Evolutionary conservation across 2,797 vertebrate species (phyloP), one percentile per base, ranked within the genome.

Genomic region (Cottoperca gobio): DNA sequence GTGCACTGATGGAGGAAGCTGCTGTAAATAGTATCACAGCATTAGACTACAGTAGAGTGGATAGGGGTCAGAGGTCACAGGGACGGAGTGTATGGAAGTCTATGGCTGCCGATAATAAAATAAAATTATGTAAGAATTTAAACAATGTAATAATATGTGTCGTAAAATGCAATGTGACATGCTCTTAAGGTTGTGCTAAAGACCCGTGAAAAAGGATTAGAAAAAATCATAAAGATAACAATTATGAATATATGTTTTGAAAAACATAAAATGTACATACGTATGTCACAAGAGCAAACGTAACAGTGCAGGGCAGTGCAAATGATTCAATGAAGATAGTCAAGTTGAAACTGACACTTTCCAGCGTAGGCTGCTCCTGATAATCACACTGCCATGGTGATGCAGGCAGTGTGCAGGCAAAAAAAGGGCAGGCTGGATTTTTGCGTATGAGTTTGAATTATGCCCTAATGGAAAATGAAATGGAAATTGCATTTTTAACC

Each of bases 41-140:
- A 21, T 48, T 9, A 42, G n/a, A 77, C 9, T 17, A 43, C 19
- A 42, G 11, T 14, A 54, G 5, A 17, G 11, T 43, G n/a, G 21
- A 13, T 16, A 66, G 31, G 14, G 63, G 45, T 84, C 69, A 79
- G 21, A 76, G 73, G 52, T 79, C 69, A 81, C 55, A 48, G 23
- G 23, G 5, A 50, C 8, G 6, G 10, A 52, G 42, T 8, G 2
- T 13, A 26, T 40, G 19, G 2, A 48, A 33, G 23, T 43, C 14
- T 43, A 39, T 26, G 28, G 16, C 37, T 55, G 26, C 1, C 12
- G 28, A 14, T 33, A 19, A 43, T 54, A 0, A 50, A 35, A 63
- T 43, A 5, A 21, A n/a, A 11, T 37, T 0, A 8, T 35, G 46
- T 61, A 2, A 10, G n/a, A 12, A 63, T 49, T 13, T 11, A n/a